Evolutionary conservation across 2,113 vertebrate species (phyloP).

Genomic region (Ageneiosus marmoratus): DNA sequence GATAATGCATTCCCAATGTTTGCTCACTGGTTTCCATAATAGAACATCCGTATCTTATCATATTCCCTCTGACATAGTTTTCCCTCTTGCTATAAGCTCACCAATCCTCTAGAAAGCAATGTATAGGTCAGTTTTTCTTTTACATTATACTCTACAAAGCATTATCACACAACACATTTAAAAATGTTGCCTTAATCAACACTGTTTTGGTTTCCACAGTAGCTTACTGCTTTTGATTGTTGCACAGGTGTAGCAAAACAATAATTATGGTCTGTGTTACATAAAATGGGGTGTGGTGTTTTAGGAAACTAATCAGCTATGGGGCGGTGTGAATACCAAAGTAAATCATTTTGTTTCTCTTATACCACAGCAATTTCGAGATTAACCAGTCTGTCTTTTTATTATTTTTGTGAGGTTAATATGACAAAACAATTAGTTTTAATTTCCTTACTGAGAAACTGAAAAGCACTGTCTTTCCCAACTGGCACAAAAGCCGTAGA

Average conservation of each 20-base stretch:
- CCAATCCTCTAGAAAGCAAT: background rate
- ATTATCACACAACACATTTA: background rate
- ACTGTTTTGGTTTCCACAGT: no score
- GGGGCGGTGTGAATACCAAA: background rate
- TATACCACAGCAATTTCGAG: background rate
- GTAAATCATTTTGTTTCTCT: background rate
- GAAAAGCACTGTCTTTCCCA: background rate
- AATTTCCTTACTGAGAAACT: background rate
- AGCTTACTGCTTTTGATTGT: background rate
- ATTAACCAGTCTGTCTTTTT: background rate
- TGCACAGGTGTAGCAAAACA: background rate
- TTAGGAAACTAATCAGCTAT: background rate
- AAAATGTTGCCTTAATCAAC: background rate
- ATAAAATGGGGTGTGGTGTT: background rate
- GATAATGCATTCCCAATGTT: slow-evolving; percentile 29
- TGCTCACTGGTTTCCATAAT: slow-evolving; percentile 28
- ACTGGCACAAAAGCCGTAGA: background rate
- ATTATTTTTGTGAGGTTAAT: background rate
- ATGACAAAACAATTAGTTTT: background rate
- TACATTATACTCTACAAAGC: no score
- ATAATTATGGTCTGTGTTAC: background rate
- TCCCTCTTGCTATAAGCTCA: background rate
- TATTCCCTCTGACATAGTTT: background rate
- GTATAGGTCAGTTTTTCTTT: background rate
- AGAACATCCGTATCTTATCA: slow-evolving; percentile 38